Conservation (phyloP, 2,797 vertebrate species). For the Rhinogobio ventralis region DNA sequence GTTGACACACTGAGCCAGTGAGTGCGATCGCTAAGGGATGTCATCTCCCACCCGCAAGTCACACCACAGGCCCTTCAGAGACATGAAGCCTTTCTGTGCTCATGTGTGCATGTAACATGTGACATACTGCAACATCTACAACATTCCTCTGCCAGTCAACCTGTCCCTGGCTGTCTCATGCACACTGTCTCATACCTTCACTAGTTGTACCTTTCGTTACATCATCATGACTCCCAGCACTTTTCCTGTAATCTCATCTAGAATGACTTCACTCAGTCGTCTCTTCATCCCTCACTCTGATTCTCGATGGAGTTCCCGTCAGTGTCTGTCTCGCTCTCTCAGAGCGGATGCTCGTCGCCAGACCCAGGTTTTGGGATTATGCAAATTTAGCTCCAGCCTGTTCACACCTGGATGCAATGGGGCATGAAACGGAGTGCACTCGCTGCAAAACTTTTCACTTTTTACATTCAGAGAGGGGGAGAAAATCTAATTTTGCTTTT, state of each 20-base stretch:
- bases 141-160: conserved; percentile 9
- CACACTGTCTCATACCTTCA: conserved; percentile 2
- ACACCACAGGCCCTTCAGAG: conserved; percentile 28
- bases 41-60: conserved; percentile 7
- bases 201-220: conserved; percentile 18
- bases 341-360: neutral
- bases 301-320: neutral
- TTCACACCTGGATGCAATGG: conserved; percentile 77
- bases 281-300: neutral
- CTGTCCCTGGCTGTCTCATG: conserved; percentile 4
- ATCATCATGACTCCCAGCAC: conserved; percentile 30
- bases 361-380: conserved; percentile 71
- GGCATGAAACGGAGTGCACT: conserved; percentile 79
- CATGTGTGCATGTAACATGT: conserved; percentile 32
- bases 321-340: neutral
- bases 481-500: neutral
- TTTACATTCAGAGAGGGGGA: conserved; percentile 45
- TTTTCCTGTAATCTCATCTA: conserved; percentile 6
- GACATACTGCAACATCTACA: neutral
- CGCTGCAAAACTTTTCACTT: conserved; percentile 64
- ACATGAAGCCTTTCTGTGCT: conserved; percentile 5
- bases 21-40: conserved; percentile 16
- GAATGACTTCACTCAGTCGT: conserved; percentile 57
- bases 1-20: conserved; percentile 30
- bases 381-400: conserved; percentile 74